Evolutionary conservation across 2,113 vertebrate species (phyloP).

Genomic region (Menidia beryllina): DNA sequence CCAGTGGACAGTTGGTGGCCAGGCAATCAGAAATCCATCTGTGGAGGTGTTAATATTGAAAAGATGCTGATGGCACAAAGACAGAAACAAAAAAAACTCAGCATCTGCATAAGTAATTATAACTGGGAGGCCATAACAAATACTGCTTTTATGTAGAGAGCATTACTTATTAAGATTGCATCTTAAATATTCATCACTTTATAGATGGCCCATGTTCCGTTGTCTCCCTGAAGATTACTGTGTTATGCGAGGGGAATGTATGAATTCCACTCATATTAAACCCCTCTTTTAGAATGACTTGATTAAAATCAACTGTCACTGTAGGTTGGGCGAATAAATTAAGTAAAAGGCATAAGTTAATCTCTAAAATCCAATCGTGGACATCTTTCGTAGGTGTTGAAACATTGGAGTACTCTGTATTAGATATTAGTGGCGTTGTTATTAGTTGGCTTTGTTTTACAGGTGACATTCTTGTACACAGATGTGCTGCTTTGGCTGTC

Average conservation of each 20-base stretch:
- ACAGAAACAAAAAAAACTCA: constrained; percentile 36
- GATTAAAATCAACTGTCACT: constrained; percentile 77
- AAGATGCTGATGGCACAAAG: constrained; percentile 78
- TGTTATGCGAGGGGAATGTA: constrained; percentile 35
- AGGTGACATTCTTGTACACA: constrained; percentile 50
- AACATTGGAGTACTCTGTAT: constrained; percentile 46
- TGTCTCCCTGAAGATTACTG: constrained; percentile 63
- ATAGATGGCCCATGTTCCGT: constrained; percentile 78
- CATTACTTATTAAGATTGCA: constrained; percentile 83
- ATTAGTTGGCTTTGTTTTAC: constrained; percentile 48
- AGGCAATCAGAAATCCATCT: constrained; percentile 81
- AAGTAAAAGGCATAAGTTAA: constrained; percentile 67
- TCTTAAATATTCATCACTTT: constrained; percentile 82
- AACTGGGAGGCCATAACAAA: constrained; percentile 75
- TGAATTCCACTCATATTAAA: constrained; percentile 64
- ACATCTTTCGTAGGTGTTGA: constrained; percentile 64
- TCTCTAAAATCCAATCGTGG: constrained; percentile 75
- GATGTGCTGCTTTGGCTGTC: constrained; percentile 26
- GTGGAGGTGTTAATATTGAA: constrained; percentile 81
- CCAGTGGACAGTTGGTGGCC: no score
- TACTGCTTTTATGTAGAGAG: constrained; percentile 76
- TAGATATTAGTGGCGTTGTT: constrained; percentile 64
- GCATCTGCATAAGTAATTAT: constrained; percentile 78
- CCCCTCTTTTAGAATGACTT: constrained; percentile 62
- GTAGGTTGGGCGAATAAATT: constrained; percentile 69